These are phyloP conservation scores for Luffia ferchaultella DNA, from an alignment of 2,888 invertebrate species.

Conservation along the genomic window DNA sequence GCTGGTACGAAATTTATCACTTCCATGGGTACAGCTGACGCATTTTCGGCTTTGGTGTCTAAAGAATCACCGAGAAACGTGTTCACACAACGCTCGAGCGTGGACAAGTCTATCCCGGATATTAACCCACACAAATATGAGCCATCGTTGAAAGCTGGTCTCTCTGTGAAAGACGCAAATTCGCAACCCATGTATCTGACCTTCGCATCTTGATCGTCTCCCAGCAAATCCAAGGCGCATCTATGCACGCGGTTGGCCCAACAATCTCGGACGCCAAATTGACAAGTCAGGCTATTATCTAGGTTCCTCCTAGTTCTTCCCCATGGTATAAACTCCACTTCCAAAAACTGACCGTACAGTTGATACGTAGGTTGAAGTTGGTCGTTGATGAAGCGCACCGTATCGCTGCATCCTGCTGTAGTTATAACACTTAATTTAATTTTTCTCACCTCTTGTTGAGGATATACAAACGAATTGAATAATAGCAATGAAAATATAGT, in stretches of 20 bases:
- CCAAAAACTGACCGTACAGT: constrained; percentile 33
- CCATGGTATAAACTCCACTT: constrained; percentile 51
- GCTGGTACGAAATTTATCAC: constrained; percentile 36
- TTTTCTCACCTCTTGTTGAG: not conserved
- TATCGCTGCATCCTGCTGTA: constrained; percentile 42
- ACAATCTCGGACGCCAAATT: constrained; percentile 37
- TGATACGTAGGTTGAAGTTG: constrained; percentile 31
- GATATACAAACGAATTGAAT: not conserved
- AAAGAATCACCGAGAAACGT: constrained; percentile 28
- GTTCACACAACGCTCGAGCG: constrained; percentile 33
- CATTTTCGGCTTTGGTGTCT: constrained; percentile 29
- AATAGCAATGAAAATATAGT: not conserved
- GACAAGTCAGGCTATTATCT: constrained; percentile 31
- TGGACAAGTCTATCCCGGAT: constrained; percentile 18
- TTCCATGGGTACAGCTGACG: constrained; percentile 26
- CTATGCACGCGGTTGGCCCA: constrained; percentile 50
- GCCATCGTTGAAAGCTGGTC: constrained; percentile 25
- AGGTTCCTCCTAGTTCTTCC: constrained; percentile 32
- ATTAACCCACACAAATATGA: constrained; percentile 32
- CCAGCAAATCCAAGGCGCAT: constrained; percentile 35
- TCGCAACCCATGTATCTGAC: constrained; percentile 48
- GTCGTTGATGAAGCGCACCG: constrained; percentile 31
- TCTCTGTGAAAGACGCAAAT: constrained; percentile 24
- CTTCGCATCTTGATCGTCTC: constrained; percentile 32
- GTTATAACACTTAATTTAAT: constrained; percentile 22